Evolutionary conservation across 2,888 invertebrate genomes (phyloP).

Genomic region (Ormyrus rosae): DNA sequence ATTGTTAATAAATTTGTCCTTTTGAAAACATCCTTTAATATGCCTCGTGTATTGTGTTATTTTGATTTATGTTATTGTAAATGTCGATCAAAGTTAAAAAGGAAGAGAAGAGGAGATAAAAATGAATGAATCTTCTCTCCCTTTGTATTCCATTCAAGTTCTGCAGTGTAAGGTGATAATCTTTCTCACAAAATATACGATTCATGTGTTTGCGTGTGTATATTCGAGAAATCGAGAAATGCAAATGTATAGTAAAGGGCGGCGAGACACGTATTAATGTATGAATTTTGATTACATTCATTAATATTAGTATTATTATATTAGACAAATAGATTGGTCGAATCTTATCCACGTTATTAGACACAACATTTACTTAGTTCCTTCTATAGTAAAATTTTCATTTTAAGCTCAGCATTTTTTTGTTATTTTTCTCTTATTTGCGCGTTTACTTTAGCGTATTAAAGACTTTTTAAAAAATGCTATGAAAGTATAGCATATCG

Average conservation of each 20-base stretch:
- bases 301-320: background rate
- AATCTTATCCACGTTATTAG: slow-evolving; percentile 62
- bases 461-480: background rate
- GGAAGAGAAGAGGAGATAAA: slow-evolving; percentile 10
- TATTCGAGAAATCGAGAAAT: slow-evolving; percentile 43
- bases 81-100: background rate
- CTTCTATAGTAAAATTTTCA: slow-evolving; percentile 53
- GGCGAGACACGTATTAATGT: slow-evolving; percentile 42
- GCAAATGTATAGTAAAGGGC: slow-evolving; percentile 40
- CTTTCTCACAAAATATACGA: slow-evolving; percentile 33
- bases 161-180: slow-evolving; percentile 7
- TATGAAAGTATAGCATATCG: too few species aligned
- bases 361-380: slow-evolving; percentile 60
- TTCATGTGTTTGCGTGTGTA: background rate
- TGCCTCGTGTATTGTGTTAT: slow-evolving; percentile 5
- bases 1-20: background rate
- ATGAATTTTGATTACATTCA: slow-evolving; percentile 49
- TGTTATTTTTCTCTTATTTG: slow-evolving; percentile 24
- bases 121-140: slow-evolving; percentile 7
- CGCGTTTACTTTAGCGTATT: background rate
- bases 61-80: background rate
- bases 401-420: slow-evolving; percentile 53
- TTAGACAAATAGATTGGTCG: slow-evolving; percentile 74
- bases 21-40: background rate
- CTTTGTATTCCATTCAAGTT: background rate